Conservation (phyloP, 2,888 invertebrate genomes). For the Pediacus dermestoides region DNA sequence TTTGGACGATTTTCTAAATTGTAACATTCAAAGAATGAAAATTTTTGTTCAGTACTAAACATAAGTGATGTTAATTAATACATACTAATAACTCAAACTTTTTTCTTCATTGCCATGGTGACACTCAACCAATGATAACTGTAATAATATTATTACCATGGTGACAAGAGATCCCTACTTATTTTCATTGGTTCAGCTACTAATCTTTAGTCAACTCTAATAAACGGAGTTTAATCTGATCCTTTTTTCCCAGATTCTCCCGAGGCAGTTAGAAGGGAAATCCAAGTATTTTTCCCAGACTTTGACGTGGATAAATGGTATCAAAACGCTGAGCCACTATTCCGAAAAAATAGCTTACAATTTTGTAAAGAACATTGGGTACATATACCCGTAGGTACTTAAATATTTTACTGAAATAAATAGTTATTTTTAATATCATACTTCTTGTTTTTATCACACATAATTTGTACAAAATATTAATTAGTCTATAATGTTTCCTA, state of each 20-base stretch:
- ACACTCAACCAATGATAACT: too few species aligned
- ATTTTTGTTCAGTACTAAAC: background rate
- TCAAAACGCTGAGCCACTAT: slow-evolving; percentile 53
- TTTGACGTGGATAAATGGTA: slow-evolving; percentile 69
- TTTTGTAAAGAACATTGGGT: slow-evolving; percentile 33
- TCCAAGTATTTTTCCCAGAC: slow-evolving; percentile 79
- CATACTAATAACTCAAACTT: too few species aligned
- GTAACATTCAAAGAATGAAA: slow-evolving; percentile 4
- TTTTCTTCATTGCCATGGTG: too few species aligned
- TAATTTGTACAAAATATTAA: too few species aligned
- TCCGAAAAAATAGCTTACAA: slow-evolving; percentile 28
- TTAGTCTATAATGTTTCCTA: too few species aligned
- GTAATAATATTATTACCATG: too few species aligned
- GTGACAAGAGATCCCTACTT: too few species aligned
- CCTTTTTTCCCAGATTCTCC: slow-evolving; percentile 62
- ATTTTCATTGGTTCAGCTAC: too few species aligned
- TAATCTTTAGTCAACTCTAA: background rate
- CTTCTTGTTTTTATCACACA: too few species aligned
- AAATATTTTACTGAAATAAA: background rate
- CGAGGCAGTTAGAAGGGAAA: slow-evolving; percentile 72
- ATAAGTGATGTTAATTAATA: background rate
- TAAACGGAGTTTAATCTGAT: background rate
- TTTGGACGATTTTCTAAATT: background rate
- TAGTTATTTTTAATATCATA: too few species aligned
- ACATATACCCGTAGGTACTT: slow-evolving; percentile 19